Base-by-base conservation (phyloP, 2,797 vertebrate species). In the Zenarchopterus dispar region DNA sequence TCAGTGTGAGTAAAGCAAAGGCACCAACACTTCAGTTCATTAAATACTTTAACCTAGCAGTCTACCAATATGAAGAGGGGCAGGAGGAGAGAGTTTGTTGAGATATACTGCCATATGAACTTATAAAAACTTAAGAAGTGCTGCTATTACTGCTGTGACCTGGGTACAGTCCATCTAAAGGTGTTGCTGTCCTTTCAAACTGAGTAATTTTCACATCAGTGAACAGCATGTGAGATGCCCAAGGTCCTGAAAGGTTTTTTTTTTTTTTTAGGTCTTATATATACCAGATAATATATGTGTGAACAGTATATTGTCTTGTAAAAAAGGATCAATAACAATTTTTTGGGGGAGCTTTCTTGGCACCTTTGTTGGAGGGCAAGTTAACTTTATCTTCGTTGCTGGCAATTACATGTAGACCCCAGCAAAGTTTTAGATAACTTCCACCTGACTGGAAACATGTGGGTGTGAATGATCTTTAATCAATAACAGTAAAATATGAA, bases 111-210 rank as follows among this genome's bases (percentile, higher is more conserved):
- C 45, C 17, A 57, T 53, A 18, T 60, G 70, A 78, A 48, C 23
- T 75, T 73, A 9, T 57, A 54, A 28, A 68, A 73, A 71, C 55
- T 31, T 60, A 55, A 62, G 42, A 36, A 68, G 50, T 53, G 48
- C 39, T 46, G 39, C 45, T 28, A 56, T 54, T 53, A 58, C 31
- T 33, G 42, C 42, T 23, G 56, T 57, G 63, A 75, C 58, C 44
- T 45, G 56, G 56, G 49, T 36, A 51, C 28, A 54, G 61, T 57
- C 50, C 28, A 75, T 58, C 19, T 17, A 18, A 64, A 61, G 55
- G 50, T 77, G 60, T 73, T 52, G 15, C 17, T 45, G 26, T 62
- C 61, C 47, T 61, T 58, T 80, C 22, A 53, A 13, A 48, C 0
- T 5, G 55, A 63, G 26, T 54, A 56, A 23, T 54, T 49, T 47